Percentiles rank a stretch among this genome's conserved stretches.
Conservation (phyloP, 2,888 invertebrate species). For the Harpalus rufipes region DNA sequence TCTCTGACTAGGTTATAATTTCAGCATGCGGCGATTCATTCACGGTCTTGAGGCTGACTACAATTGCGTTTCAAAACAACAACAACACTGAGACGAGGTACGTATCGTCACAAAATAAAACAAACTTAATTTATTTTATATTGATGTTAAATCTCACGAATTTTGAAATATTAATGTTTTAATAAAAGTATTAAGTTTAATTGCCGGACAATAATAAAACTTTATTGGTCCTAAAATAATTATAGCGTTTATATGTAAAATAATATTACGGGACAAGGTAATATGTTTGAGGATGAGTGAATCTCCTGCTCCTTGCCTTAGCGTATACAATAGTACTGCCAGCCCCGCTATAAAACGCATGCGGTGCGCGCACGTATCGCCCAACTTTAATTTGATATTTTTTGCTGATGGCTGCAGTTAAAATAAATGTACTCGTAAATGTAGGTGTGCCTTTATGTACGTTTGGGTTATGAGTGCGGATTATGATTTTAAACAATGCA, state of each 20-base stretch:
- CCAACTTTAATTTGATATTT: constrained; percentile 65
- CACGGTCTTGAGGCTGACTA: too few species aligned
- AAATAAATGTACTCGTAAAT: constrained; percentile 65
- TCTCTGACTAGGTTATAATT: too few species aligned
- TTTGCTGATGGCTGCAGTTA: constrained; percentile 63
- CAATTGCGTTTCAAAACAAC: too few species aligned
- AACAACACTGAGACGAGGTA: too few species aligned
- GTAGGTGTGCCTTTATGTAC: constrained; percentile 57
- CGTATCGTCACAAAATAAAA: too few species aligned
- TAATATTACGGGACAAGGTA: not conserved
- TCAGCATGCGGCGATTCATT: too few species aligned
- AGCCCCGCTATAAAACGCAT: constrained; percentile 40
- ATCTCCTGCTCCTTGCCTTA: not conserved
- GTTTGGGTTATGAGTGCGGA: constrained; percentile 56
- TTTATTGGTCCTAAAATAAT: constrained; percentile 22
- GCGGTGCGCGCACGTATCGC: constrained; percentile 33
- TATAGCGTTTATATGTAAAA: constrained; percentile 25
- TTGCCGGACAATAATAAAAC: not conserved
- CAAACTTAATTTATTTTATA: too few species aligned
- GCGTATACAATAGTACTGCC: constrained; percentile 5
- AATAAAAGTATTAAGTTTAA: constrained; percentile 7
- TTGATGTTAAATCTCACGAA: too few species aligned
- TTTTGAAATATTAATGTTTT: not conserved
- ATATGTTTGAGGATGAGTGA: not conserved
- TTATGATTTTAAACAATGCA: constrained; percentile 67